Percentiles rank a stretch among this genome's conserved stretches.
phyloP scores from a whole-genome alignment of 2,888 invertebrate species.

The Argyresthia goedartella region DNA sequence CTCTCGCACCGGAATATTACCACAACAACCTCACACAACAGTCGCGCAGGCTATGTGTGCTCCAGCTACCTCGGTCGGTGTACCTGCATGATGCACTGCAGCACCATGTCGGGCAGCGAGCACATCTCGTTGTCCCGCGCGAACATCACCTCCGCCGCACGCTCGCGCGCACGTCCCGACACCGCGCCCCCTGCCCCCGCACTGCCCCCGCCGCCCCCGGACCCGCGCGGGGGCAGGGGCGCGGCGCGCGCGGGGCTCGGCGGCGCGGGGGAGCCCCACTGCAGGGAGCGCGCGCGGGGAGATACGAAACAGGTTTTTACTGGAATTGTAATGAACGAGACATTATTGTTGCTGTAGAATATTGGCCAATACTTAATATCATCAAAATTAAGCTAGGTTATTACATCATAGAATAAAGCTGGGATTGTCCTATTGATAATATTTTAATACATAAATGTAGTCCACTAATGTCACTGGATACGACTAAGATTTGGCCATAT shows the following conservation, averaged over 20 bases:
- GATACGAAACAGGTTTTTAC: conserved; percentile 92
- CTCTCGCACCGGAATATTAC: too few relatives aligned
- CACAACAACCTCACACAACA: too few relatives aligned
- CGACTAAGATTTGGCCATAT: too few relatives aligned
- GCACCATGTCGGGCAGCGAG: conserved; percentile 84
- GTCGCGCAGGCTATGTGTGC: too few relatives aligned
- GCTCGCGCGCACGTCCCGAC: conserved; percentile 80
- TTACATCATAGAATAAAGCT: too few relatives aligned
- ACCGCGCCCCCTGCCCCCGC: conserved; percentile 77
- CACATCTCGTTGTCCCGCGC: conserved; percentile 78
- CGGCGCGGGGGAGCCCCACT: conserved; percentile 50
- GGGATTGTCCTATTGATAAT: too few relatives aligned
- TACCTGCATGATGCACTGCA: conserved; percentile 83
- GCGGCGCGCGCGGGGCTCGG: conserved; percentile 67
- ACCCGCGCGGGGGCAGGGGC: conserved; percentile 45
- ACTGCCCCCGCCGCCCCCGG: conserved; percentile 49
- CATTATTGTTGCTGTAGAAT: too few relatives aligned
- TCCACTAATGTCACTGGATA: too few relatives aligned
- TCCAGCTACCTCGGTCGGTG: too few relatives aligned
- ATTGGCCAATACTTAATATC: too few relatives aligned
- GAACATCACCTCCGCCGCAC: conserved; percentile 87
- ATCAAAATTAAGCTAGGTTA: too few relatives aligned
- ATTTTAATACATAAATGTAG: too few relatives aligned
- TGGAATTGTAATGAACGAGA: conserved; percentile 21
- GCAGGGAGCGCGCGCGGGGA: conserved; percentile 75